phyloP scores from a whole-genome alignment of 2,888 invertebrate species.

The Drosophila lacicola region DNA sequence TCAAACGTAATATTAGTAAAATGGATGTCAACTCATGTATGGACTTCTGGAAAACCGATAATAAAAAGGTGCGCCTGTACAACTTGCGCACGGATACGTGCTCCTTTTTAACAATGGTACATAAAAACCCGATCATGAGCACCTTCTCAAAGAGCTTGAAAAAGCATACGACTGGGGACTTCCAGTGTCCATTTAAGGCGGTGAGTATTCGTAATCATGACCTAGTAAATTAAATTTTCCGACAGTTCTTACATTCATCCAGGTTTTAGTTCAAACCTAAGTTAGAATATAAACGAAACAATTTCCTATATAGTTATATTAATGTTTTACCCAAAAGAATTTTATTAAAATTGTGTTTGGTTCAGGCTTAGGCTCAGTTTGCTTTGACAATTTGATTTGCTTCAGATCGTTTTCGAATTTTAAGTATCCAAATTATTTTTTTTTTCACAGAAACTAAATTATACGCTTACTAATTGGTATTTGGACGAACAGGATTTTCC shows the following conservation, averaged over 20 bases:
- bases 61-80: constrained; percentile 25
- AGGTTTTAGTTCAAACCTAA: no score
- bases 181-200: constrained; percentile 25
- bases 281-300: no score
- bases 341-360: no score
- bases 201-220: constrained; percentile 9
- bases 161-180: neutral
- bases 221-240: neutral
- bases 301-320: no score
- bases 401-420: neutral
- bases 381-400: no score
- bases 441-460: constrained; percentile 37
- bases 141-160: constrained; percentile 10
- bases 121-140: constrained; percentile 23
- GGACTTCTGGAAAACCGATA: constrained; percentile 47
- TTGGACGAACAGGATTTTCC: constrained; percentile 52
- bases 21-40: constrained; percentile 6
- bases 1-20: constrained; percentile 6
- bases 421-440: neutral
- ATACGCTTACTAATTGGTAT: constrained; percentile 45
- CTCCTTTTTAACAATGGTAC: constrained; percentile 11
- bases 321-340: no score
- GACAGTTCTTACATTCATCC: no score
- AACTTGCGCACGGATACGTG: constrained; percentile 17
- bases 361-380: no score